Evolutionary conservation across 2,888 invertebrate species (phyloP), one percentile per base, ranked within the genome.

Genomic region (Campoletis raptor): DNA sequence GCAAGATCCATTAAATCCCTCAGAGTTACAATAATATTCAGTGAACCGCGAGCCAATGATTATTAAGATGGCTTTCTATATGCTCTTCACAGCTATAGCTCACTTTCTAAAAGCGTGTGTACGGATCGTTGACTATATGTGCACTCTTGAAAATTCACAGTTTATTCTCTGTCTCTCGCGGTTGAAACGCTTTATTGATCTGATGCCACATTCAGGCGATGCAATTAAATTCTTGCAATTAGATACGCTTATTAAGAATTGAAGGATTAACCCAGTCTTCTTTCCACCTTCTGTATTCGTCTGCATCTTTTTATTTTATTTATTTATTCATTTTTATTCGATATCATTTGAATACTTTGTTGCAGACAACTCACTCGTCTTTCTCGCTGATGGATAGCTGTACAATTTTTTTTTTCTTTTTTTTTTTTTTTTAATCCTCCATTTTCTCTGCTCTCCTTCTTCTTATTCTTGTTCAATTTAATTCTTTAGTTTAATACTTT

Each of bases 401-500:
- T 52, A 72, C 57, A 76, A 76, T 80, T 83, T 83, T 76, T 76
- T 37, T 79, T 24, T 12, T n/a, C 61, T 6, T 15, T 36, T 7
- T 5, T 61, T 45, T 37, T n/a, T 30, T n/a, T 10, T n/a, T n/a
- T n/a, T n/a, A n/a, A n/a, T n/a, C n/a, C n/a, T n/a, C n/a, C n/a
- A n/a, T n/a, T n/a, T n/a, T n/a, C n/a, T n/a, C n/a, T n/a, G n/a
- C n/a, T n/a, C n/a, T n/a, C n/a, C 0, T 36, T 64, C 77, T 37
- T 8, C 18, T 78, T 18, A 15, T 12, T 79, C 67, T 67, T 61
- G 67, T 67, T 81, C 67, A 66, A 83, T 83, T 81, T 72, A 83
- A 83, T 81, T 61, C 48, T 86, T 85, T 67, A 76, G 70, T 86
- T 86, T 70, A 76, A 86, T 83, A 86, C 83, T 77, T 86, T 86